Base-by-base conservation (phyloP, 2,888 invertebrate species). In the Agriopis marginaria region DNA sequence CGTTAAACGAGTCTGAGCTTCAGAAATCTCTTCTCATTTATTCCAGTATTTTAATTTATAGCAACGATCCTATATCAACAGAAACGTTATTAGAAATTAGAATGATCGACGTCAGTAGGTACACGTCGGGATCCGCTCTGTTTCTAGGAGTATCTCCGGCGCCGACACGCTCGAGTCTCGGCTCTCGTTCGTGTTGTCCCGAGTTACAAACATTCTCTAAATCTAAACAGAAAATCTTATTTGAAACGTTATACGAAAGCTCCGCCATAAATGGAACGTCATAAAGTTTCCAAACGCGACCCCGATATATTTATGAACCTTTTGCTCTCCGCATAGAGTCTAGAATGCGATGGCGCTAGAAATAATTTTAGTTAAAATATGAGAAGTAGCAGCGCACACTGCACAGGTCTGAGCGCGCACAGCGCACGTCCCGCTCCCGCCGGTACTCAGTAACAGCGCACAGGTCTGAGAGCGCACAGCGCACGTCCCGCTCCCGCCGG, bases 181-280 rank as follows among this genome's bases (percentile, higher is more conserved):
- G 32, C 32, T 23, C 17, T 23, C 17, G 17, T 23, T 23, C 17
- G 17, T 0, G 17, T 40, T 39, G 12, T 47, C 17, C n/a, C 11
- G 56, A 64, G 50, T 50, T 58, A 51, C 55, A 55, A 23, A 23
- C 17, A 23, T 23, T 23, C 17, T 23, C 17, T 23, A 23, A 23
- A 23, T 23, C 17, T 23, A 23, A 55, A 64, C 56, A 14, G 42
- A 56, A 55, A 64, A 64, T 50, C 49, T 50, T 56, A 64, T 58
- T 64, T 56, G 42, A 58, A 64, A 56, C 42, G 56, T 64, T 64
- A n/a, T 44, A 64, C 56, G 17, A 64, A 50, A 56, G 44, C 63
- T 63, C 14, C 55, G 47, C 56, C 64, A 49, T 50, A 58, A 58
- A 23, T 23, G 17, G 17, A 23, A 23, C 17, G 17, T 23, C 17